A percentile compares a stretch with the other conserved stretches of the same genome.
Evolutionary conservation across 2,113 vertebrate genomes (phyloP).

Genomic region (Anser brachyrhynchus): DNA sequence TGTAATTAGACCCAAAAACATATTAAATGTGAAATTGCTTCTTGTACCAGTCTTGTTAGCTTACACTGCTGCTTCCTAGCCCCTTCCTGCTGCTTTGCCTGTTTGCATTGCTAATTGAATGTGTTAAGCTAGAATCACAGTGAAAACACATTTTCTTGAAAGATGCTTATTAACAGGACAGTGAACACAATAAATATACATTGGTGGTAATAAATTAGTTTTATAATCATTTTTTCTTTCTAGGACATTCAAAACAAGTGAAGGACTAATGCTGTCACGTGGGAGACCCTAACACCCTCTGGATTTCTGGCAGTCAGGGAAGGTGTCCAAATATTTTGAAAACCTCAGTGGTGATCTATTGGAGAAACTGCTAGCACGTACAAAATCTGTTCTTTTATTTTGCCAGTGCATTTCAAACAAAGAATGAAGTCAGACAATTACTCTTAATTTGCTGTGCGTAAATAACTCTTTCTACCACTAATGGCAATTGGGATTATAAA

Average conservation of each 20-base stretch:
- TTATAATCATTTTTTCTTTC: neutral
- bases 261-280: neutral
- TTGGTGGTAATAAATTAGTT: neutral
- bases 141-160: neutral
- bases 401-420: neutral
- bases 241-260: neutral
- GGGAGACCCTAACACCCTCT: neutral
- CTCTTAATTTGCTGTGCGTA: neutral
- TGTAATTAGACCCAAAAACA: neutral
- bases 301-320: neutral
- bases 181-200: neutral
- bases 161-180: neutral
- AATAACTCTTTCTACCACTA: neutral
- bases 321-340: neutral
- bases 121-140: neutral
- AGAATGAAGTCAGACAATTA: neutral
- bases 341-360: neutral
- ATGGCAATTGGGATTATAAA: neutral
- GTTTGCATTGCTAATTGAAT: neutral
- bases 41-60: neutral
- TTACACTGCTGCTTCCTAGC: neutral
- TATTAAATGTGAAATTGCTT: neutral
- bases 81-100: neutral
- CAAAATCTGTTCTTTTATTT: neutral
- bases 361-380: neutral